Base-by-base conservation (phyloP, 1,140 invertebrate genomes). In the Drosophila bipectinata region DNA sequence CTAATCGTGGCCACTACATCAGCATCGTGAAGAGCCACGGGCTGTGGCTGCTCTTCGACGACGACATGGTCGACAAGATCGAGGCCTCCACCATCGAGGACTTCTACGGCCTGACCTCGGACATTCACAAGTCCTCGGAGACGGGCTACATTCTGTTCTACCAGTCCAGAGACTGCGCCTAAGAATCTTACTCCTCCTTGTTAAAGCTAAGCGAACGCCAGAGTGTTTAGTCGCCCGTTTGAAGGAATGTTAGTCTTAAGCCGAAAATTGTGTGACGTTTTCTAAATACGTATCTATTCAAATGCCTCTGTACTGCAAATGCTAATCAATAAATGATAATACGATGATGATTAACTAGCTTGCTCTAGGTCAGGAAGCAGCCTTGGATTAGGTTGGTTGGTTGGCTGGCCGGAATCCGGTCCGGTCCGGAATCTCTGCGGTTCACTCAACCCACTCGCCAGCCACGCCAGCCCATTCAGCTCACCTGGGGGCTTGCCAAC, bases 11-110 rank as follows among this genome's bases (percentile, higher is more conserved):
- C 39, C 99, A 99, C 93, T 99, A 99, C 93, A 99, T 99, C 92
- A 99, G 97, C 92, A 98, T 99, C 92, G 99, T 99, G 26, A 99
- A 99, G 93, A 99, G 98, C 92, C 98, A 99, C 93, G 98, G 98
- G 30, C 98, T 99, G 92, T 99, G 99, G 99, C 93, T 99, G 71
- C 94, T 99, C 1, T 99, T 99, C 94, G 99, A 99, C 93, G 99
- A 99, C 93, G 99, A 99, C 92, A 98, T 99, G 95, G 99, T 99
- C 62, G 98, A 99, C 94, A 99, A 99, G 97, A 99, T 99, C 84
- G 98, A 99, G 92, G 97, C 98, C 21, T 98, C 98, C 59, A 96
- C 98, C 64, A 99, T 99, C 93, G 99, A 99, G 94, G 99, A 99
- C 92, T 99, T 99, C 93, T 99, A 99, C 93, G 99, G 99, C 79